Base-by-base conservation (phyloP, 2,888 invertebrate genomes). In the Actias luna region DNA sequence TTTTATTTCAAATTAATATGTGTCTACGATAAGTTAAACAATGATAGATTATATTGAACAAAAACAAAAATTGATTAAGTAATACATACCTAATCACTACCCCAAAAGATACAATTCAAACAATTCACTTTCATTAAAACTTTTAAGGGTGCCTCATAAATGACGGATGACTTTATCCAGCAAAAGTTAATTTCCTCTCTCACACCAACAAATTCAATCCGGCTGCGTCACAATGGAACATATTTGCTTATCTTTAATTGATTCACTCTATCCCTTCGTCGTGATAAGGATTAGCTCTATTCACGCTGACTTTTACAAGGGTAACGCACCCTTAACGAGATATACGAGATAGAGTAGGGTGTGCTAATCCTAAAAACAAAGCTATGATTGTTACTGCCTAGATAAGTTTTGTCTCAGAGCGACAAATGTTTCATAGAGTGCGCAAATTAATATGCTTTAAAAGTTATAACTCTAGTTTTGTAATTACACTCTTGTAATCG, bases 191-290 rank as follows among this genome's bases (percentile, higher is more conserved):
- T 89, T 89, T 89, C 90, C 88, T 88, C 86, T 82, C 84, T 79
- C 83, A 81, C 85, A 82, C 85, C 82, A 87, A 88, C 90, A 84
- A 90, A 91, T 90, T 89, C 89, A 82, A 84, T 80, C 80, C 79
- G 77, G 73, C 69, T 63, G 69, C 69, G 68, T 72, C 78, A 92
- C 90, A 91, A 92, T 84, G 80, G 77, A 81, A 76, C 86, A 87
- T 91, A 92, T 92, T 92, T 92, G 92, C 90, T 92, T 92, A 92
- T 92, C 92, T 92, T 89, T 92, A 92, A 92, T 92, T 92, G 92
- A 92, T 92, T 92, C 89, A 90, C 87, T 92, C 78, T 89, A 87
- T 84, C 90, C 89, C 90, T 80, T 79, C 74, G 74, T 69, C 67
- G 71, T 84, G 92, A 91, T 92, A 90, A 90, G 91, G 92, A 92